Evolutionary conservation across 1,140 invertebrate species (phyloP), one percentile per base, ranked within the genome.

Genomic region (Microplitis mediator): DNA sequence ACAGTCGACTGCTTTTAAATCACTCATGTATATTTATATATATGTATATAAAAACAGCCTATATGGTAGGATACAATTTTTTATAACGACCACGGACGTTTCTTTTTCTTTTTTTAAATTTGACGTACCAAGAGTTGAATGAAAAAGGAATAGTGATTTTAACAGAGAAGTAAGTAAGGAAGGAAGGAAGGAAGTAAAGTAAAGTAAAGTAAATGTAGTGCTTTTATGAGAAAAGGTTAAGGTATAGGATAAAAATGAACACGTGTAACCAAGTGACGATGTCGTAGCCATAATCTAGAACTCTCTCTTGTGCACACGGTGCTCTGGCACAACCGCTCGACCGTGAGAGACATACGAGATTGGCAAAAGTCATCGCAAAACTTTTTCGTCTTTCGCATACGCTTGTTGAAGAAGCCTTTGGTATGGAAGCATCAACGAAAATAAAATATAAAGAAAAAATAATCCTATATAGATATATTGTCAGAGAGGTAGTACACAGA

Each of bases 361-460:
- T 72, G 70, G 54, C 14, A 56, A 72, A 72, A 72, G 70, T 71
- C 69, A 71, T 71, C 61, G 32, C 13, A 35, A 71, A 71, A 64
- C 45, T 60, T 66, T 72, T 51, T n/a, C 51, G 58, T 60, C 54
- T 69, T 66, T 35, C 62, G 36, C 62, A 58, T 58, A 60, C 63
- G 35, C 34, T 35, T 36, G 58, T 64, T 39, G 14, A 36, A 45
- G 2, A 2, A 58, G 32, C n/a, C 31, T 64, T 8, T 11, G 14
- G 31, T 14, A 60, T 66, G 54, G 23, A 71, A 32, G 5, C 9
- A 51, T 8, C 32, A 51, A 52, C 11, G 23, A 70, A 45, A 67
- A 54, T 34, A 67, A 67, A 32, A 31, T 35, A 60, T 60, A 56
- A 60, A 69, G 45, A 58, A 3, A 36, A 62, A 62, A 60, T 56